Evolutionary conservation across 2,113 vertebrate species (phyloP).

Genomic region (Leuciscus idus): DNA sequence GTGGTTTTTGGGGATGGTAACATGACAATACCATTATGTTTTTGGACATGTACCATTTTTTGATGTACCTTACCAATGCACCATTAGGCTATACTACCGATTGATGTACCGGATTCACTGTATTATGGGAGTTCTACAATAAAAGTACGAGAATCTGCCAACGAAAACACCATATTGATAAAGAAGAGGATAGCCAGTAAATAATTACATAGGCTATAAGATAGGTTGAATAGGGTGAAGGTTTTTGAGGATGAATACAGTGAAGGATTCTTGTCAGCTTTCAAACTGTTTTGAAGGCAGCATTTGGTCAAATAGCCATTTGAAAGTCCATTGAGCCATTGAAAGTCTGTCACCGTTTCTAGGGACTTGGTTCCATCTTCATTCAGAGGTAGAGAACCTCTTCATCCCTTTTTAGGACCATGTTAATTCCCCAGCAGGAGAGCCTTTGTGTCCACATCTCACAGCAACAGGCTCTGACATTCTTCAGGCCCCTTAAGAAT

Average conservation of each 20-base stretch:
- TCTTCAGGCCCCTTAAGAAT: conserved; percentile 47
- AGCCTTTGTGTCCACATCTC: conserved; percentile 44
- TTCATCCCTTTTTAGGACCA: conserved; percentile 37
- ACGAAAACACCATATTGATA: neutral
- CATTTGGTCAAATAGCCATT: conserved; percentile 37
- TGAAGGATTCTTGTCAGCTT: conserved; percentile 31
- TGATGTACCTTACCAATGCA: neutral
- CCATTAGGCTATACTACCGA: neutral
- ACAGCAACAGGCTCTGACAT: conserved; percentile 47
- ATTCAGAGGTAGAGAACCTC: conserved; percentile 27
- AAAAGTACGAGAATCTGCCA: neutral
- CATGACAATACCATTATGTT: neutral
- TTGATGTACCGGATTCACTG: neutral
- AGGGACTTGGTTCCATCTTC: conserved; percentile 36
- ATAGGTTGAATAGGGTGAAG: neutral
- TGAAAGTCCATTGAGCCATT: conserved; percentile 41
- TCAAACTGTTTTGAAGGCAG: conserved; percentile 29
- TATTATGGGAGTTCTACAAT: neutral
- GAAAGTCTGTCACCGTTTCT: conserved; percentile 38
- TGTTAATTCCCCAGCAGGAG: conserved; percentile 45
- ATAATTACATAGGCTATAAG: neutral
- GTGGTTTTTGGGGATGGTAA: neutral
- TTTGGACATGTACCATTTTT: neutral
- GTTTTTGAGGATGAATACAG: neutral
- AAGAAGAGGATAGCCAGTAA: neutral